Conservation (phyloP, 2,113 vertebrate species). For the Xyrauchen texanus region DNA sequence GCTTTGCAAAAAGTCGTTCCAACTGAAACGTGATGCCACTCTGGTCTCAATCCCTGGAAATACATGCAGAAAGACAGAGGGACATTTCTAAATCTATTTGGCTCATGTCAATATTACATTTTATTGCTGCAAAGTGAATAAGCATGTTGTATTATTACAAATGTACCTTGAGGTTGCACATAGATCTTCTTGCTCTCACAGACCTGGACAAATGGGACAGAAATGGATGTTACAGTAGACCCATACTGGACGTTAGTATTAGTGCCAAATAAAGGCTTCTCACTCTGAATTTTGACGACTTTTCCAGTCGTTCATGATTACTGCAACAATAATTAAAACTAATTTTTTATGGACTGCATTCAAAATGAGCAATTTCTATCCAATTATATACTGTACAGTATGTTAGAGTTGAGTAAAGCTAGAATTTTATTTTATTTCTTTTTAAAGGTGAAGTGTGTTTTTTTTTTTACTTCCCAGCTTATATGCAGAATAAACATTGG, state of each 20-base stretch:
- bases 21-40: constrained; percentile 76
- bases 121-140: background rate
- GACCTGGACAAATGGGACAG: constrained; percentile 72
- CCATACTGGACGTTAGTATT: background rate
- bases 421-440: no score
- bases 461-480: no score
- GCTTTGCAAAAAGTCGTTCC: constrained; percentile 80
- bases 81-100: background rate
- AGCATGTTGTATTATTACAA: background rate
- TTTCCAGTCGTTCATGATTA: background rate
- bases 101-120: no score
- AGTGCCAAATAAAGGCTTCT: background rate
- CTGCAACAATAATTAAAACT: no score
- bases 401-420: no score
- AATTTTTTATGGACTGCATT: no score
- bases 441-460: no score
- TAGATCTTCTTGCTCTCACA: constrained; percentile 80
- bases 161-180: constrained; percentile 92
- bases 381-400: no score
- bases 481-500: no score
- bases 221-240: background rate
- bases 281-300: background rate
- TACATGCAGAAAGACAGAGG: background rate
- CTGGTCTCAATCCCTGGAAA: constrained; percentile 80
- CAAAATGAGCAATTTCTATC: no score